These are phyloP conservation scores for Heliconius ethilla DNA, from an alignment of 2,888 invertebrate species.

Conservation along the genomic window DNA sequence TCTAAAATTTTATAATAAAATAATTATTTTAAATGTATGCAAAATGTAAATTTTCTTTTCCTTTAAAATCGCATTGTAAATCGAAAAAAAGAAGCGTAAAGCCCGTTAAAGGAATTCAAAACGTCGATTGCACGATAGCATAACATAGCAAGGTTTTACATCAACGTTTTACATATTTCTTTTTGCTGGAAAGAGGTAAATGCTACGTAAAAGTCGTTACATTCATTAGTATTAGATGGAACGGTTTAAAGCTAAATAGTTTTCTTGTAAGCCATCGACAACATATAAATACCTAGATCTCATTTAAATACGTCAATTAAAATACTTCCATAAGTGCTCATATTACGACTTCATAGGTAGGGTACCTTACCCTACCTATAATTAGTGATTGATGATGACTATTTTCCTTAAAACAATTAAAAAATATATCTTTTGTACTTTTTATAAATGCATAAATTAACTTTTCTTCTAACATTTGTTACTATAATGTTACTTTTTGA, in stretches of 20 bases:
- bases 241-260: constrained; percentile 28
- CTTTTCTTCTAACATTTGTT: no score
- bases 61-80: constrained; percentile 5
- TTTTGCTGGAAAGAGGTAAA: constrained; percentile 30
- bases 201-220: constrained; percentile 38
- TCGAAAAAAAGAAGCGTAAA: constrained; percentile 11
- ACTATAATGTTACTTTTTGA: no score
- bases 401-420: background rate
- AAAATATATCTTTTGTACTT: background rate
- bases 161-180: background rate
- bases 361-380: background rate
- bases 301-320: constrained; percentile 22
- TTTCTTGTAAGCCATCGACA: constrained; percentile 5
- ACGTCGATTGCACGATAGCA: constrained; percentile 20
- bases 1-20: no score
- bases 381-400: background rate
- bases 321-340: background rate
- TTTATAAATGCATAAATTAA: no score
- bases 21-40: no score
- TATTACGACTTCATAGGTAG: background rate
- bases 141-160: background rate
- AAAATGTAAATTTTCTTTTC: background rate
- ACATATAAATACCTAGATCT: constrained; percentile 3
- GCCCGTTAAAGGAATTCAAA: constrained; percentile 22
- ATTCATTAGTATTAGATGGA: constrained; percentile 26